phyloP scores from a whole-genome alignment of 2,888 invertebrate species.

The Syrphus vitripennis region DNA sequence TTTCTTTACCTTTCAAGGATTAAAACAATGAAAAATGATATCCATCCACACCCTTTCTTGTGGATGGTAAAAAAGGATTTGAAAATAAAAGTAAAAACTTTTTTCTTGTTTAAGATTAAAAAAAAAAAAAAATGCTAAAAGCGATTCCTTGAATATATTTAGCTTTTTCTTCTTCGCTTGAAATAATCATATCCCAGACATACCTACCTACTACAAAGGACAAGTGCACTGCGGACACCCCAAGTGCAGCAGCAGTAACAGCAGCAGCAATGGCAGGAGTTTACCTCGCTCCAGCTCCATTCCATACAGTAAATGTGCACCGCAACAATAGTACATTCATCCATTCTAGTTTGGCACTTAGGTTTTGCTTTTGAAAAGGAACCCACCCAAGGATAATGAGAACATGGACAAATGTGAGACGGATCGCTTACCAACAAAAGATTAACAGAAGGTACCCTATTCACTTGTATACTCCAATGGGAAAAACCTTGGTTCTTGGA shows the following conservation, averaged over 20 bases:
- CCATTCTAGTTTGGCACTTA: constrained; percentile 17
- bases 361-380: background rate
- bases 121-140: constrained; percentile 19
- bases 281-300: background rate
- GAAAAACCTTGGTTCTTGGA: background rate
- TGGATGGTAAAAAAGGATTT: constrained; percentile 31
- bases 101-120: too few relatives aligned
- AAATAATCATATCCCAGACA: constrained; percentile 47
- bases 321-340: constrained; percentile 40
- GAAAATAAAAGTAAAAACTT: constrained; percentile 19
- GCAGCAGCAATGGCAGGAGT: background rate
- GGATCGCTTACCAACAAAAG: constrained; percentile 61
- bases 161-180: constrained; percentile 19
- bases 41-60: background rate
- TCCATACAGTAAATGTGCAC: constrained; percentile 15
- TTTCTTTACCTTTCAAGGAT: background rate
- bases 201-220: constrained; percentile 38
- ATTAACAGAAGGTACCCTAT: constrained; percentile 15
- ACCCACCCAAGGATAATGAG: constrained; percentile 20
- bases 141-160: constrained; percentile 25
- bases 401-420: constrained; percentile 53
- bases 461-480: background rate
- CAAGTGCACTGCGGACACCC: constrained; percentile 55
- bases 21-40: constrained; percentile 17
- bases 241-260: constrained; percentile 39